Evolutionary conservation across 2,797 vertebrate genomes (phyloP), one percentile per base, ranked within the genome.

Genomic region (Babyrousa celebensis): DNA sequence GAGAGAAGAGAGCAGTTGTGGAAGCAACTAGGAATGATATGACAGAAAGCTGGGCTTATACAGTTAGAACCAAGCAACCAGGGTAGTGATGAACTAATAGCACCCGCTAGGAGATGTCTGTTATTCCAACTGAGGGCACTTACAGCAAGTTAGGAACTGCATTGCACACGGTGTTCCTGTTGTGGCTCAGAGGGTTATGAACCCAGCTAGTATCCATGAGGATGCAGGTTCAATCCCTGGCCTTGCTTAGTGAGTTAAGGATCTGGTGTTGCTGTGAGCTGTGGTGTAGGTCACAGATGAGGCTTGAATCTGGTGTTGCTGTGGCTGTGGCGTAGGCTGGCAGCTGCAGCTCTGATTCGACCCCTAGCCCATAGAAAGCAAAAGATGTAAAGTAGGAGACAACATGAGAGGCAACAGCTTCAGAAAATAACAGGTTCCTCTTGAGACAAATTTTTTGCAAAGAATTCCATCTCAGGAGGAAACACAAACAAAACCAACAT

Each of bases 381-480:
- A 65, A 43, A 79, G 65, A 85, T 29, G 71, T 74, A 9, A 85
- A 85, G 72, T 71, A 65, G 25, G 83, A 84, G 67, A 88, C 1
- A 4, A 27, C 0, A 4, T n/a, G 74, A 84, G 80, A 54, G 68
- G 8, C 36, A 27, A 23, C 78, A 78, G 20, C 54, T 85, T 91
- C 75, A 48, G 92, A 56, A 92, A 89, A 75, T 70, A 58, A 10
- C 74, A 75, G 10, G 56, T 85, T 86, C n/a, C 74, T 83, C 85
- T 72, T 56, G 84, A 84, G 54, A 58, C 36, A 77, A 1, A 16
- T 62, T 48, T 75, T 92, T 70, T 80, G n/a, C n/a, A 20, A 82
- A 85, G 60, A 89, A 78, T 71, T 65, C 86, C 67, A 58, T 32
- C 77, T 93, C 40, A 40, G 70, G 70, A 74, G 48, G 56, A 94